Percentiles rank a stretch among this genome's conserved stretches.
Evolutionary conservation across 2,888 invertebrate genomes (phyloP).

Genomic region (Cetonia aurata): DNA sequence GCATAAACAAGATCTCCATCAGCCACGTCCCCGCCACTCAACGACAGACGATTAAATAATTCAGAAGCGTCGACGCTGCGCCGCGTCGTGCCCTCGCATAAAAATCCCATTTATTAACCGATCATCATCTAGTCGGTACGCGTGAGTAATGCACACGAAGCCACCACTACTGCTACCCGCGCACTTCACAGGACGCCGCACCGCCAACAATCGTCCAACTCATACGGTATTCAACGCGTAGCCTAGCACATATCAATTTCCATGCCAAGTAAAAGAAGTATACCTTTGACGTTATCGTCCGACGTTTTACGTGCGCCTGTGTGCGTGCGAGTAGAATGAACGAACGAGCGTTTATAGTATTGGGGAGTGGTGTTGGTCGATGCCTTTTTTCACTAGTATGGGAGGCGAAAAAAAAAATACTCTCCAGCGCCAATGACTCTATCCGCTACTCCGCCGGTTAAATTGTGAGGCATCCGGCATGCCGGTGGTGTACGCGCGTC

Average conservation of each 20-base stretch:
- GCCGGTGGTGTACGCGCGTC: conserved; percentile 49
- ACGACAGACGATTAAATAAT: conserved; percentile 31
- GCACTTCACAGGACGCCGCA: background rate
- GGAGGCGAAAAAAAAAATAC: background rate
- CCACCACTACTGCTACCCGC: too few relatives aligned
- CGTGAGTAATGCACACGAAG: too few relatives aligned
- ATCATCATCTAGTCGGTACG: conserved; percentile 3
- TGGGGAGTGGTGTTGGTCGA: conserved; percentile 4
- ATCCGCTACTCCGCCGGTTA: conserved; percentile 4
- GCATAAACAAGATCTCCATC: conserved; percentile 24
- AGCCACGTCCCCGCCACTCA: background rate
- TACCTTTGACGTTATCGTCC: conserved; percentile 29
- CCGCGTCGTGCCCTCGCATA: conserved; percentile 29
- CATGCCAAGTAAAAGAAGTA: conserved; percentile 32
- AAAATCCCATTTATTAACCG: conserved; percentile 37
- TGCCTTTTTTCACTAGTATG: conserved; percentile 10
- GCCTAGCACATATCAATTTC: conserved; percentile 34
- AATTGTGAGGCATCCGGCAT: conserved; percentile 52
- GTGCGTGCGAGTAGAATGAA: conserved; percentile 21
- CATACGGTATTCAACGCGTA: conserved; percentile 27
- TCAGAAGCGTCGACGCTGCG: conserved; percentile 22
- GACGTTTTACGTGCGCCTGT: background rate
- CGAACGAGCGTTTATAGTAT: conserved; percentile 10
- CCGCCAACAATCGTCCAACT: background rate
- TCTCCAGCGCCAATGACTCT: conserved; percentile 19